Evolutionary conservation across 2,888 invertebrate genomes (phyloP), one percentile per base, ranked within the genome.

Genomic region (Parochlus steinenii): DNA sequence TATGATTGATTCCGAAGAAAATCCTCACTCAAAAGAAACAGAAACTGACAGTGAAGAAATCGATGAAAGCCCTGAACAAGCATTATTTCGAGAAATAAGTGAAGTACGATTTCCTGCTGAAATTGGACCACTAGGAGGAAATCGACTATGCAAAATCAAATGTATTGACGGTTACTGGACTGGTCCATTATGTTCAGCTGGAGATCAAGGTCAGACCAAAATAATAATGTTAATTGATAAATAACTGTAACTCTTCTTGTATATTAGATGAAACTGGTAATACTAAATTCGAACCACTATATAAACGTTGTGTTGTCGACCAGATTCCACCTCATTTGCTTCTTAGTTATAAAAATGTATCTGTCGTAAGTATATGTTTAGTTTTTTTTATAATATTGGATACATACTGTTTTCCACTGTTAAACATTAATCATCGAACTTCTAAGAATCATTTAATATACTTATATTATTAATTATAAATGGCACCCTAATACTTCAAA

Each of bases 81-180:
- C 55, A 44, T 5, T 28, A 11, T 58, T 59, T 41, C 54, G 54
- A 31, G 58, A 59, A 46, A 58, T 59, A 20, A 55, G 55, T 7
- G 59, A 59, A 45, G 56, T 59, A 39, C 58, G 58, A 41, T 82
- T 82, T 55, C 73, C 76, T n/a, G 80, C 79, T 12, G 65, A 77
- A 42, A 72, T 81, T 42, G 77, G 78, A 8, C 76, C 78, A 3
- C 57, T 76, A 39, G 74, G 74, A n/a, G 79, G 79, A 51, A 64
- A 71, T 38, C 63, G 79, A 17, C 67, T 79, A 37, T 83, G 83
- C 57, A 83, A 83, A 57, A 79, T 83, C 43, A 81, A 82, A 54
- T 83, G 83, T 51, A 73, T 82, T 40, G 78, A 76, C 50, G 82
- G 82, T 29, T 74, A 78, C 52, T 83, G 83, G 83, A 77, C 81